Evolutionary conservation across 2,888 invertebrate genomes (phyloP).

Genomic region (Meteorus colon): DNA sequence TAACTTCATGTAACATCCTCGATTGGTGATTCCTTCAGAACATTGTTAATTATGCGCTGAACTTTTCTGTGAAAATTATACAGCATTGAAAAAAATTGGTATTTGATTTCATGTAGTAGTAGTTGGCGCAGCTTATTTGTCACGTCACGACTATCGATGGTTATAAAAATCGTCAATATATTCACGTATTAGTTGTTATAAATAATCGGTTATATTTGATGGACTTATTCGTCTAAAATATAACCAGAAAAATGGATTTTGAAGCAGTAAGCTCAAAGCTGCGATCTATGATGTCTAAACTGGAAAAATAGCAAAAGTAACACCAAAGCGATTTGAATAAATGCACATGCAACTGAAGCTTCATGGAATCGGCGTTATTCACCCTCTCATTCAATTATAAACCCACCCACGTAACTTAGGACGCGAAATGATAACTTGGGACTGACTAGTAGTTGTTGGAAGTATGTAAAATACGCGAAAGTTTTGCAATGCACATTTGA

Average conservation of each 20-base stretch:
- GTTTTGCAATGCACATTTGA: constrained; percentile 9
- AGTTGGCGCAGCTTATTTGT: too few species aligned
- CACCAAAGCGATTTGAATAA: constrained; percentile 63
- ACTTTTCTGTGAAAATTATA: too few species aligned
- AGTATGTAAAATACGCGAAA: constrained; percentile 50
- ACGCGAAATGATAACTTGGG: constrained; percentile 57
- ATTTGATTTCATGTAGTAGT: too few species aligned
- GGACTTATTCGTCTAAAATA: background rate
- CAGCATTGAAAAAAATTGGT: too few species aligned
- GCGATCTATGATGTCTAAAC: constrained; percentile 35
- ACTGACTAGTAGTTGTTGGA: constrained; percentile 73
- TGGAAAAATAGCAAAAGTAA: constrained; percentile 58
- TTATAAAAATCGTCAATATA: background rate
- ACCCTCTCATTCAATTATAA: constrained; percentile 39
- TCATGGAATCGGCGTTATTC: constrained; percentile 42
- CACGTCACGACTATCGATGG: background rate
- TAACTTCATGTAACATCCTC: too few species aligned
- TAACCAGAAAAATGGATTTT: constrained; percentile 7
- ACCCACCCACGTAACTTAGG: constrained; percentile 33
- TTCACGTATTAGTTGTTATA: background rate
- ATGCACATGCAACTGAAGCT: constrained; percentile 69
- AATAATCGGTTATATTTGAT: background rate
- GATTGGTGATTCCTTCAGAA: too few species aligned
- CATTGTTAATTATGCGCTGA: too few species aligned
- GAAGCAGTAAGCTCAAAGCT: constrained; percentile 36